Evolutionary conservation across 2,888 invertebrate genomes (phyloP).

Genomic region (Zaprionus obscuricornis): DNA sequence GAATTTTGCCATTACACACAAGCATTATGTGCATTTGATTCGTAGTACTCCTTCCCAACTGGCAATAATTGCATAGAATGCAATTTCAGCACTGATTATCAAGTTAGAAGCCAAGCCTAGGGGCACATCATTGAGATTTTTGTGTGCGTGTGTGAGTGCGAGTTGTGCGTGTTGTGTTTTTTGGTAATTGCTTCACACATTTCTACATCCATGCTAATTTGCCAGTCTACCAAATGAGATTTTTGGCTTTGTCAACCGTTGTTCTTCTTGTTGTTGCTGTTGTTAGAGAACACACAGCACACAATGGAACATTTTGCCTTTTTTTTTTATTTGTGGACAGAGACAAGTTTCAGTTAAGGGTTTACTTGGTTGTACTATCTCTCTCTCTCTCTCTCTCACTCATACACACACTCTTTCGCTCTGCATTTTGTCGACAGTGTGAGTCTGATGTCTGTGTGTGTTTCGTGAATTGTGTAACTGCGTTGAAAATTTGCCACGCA

Average conservation of each 20-base stretch:
- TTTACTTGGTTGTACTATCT: slow-evolving; percentile 3
- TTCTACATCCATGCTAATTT: slow-evolving; percentile 68
- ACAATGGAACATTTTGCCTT: slow-evolving; percentile 24
- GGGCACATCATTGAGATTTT: too few species aligned
- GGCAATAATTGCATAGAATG: slow-evolving; percentile 32
- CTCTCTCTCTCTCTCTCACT: too few species aligned
- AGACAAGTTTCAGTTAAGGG: not conserved
- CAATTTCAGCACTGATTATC: slow-evolving; percentile 31
- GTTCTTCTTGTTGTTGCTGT: too few species aligned
- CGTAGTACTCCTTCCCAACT: not conserved
- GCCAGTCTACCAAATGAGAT: slow-evolving; percentile 39
- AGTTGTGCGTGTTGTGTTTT: slow-evolving; percentile 24
- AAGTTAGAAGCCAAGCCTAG: slow-evolving; percentile 6
- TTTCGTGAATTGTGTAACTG: slow-evolving; percentile 36
- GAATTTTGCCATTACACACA: slow-evolving; percentile 23
- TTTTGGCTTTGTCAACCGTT: slow-evolving; percentile 44
- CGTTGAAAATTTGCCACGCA: slow-evolving; percentile 61
- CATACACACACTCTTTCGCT: too few species aligned
- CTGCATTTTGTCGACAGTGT: too few species aligned
- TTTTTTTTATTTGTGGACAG: not conserved
- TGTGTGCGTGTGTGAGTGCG: not conserved
- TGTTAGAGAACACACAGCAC: slow-evolving; percentile 1
- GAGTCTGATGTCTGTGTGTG: too few species aligned
- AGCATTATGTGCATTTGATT: slow-evolving; percentile 26
- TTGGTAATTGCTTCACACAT: slow-evolving; percentile 65